A percentile compares a stretch with the other conserved stretches of the same genome.
phyloP scores from a whole-genome alignment of 2,888 invertebrate genomes.

The Oscheius myriophilus region DNA sequence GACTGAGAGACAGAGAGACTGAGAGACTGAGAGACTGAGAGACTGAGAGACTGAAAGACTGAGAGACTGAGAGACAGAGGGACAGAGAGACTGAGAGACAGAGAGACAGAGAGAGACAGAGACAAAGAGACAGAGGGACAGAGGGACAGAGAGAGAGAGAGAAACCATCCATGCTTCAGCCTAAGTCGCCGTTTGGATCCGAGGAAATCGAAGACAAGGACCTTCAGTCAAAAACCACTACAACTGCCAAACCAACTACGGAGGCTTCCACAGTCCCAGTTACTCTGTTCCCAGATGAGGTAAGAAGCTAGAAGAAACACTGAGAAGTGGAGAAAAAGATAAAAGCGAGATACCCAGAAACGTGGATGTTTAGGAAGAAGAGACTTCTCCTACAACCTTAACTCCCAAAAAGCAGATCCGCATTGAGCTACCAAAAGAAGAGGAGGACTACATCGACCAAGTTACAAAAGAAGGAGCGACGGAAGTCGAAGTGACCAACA shows the following conservation, averaged over 20 bases:
- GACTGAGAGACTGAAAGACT: too few relatives aligned
- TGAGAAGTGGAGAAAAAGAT: too few relatives aligned
- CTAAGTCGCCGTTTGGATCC: constrained; percentile 6
- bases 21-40: too few relatives aligned
- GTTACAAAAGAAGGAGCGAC: constrained; percentile 19
- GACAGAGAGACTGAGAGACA: neutral
- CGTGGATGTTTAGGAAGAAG: constrained; percentile 17
- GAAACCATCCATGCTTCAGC: neutral
- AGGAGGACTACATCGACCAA: constrained; percentile 41
- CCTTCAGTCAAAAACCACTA: neutral
- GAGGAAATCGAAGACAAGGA: constrained; percentile 24
- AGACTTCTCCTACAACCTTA: neutral
- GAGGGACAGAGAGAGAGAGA: too few relatives aligned
- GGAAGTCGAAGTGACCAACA: constrained; percentile 13
- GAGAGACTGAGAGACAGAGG: too few relatives aligned
- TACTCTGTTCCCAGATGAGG: constrained; percentile 27
- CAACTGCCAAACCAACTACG: neutral
- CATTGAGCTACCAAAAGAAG: constrained; percentile 46
- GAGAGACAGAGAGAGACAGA: too few relatives aligned
- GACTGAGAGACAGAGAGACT: neutral
- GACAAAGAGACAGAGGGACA: constrained; percentile 8
- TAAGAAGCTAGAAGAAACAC: too few relatives aligned
- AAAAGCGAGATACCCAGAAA: too few relatives aligned
- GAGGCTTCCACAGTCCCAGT: constrained; percentile 7
- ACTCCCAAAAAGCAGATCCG: constrained; percentile 39